Evolutionary conservation across 2,797 vertebrate species (phyloP).

Genomic region (Spinus pinus): DNA sequence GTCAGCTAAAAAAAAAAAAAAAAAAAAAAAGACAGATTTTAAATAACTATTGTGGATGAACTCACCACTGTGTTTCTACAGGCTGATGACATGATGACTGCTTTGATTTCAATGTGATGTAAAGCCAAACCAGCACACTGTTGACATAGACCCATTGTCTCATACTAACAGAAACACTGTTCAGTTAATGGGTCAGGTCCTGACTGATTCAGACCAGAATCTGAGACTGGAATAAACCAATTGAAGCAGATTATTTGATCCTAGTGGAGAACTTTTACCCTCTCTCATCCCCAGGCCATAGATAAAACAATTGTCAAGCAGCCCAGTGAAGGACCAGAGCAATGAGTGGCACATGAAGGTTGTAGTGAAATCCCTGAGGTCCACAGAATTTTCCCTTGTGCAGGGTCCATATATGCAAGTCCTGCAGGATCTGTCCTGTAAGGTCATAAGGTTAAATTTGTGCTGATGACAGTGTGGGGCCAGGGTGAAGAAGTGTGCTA

Average conservation of each 20-base stretch:
- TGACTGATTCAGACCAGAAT: constrained; percentile 41
- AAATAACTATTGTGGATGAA: not conserved
- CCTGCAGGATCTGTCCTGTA: not conserved
- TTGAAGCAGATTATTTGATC: not conserved
- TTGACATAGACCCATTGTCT: constrained; percentile 40
- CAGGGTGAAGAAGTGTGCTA: not conserved
- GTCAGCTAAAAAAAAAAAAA: not conserved
- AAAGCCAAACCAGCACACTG: not conserved
- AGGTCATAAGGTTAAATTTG: not conserved
- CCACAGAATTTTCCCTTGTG: not conserved
- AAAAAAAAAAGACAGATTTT: not conserved
- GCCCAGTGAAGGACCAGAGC: not conserved
- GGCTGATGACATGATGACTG: constrained; percentile 25
- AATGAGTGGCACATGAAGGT: rapidly evolving
- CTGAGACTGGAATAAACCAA: not conserved
- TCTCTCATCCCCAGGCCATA: not conserved
- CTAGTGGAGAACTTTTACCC: not conserved
- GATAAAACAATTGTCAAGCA: not conserved
- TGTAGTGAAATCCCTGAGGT: not conserved
- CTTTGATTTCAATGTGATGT: constrained; percentile 24
- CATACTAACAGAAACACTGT: not conserved
- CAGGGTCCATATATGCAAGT: not conserved
- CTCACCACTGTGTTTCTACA: not conserved
- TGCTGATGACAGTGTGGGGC: not conserved
- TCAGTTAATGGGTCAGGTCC: not conserved